Evolutionary conservation across 1,140 invertebrate species (phyloP).

Genomic region (Apis dorsata): DNA sequence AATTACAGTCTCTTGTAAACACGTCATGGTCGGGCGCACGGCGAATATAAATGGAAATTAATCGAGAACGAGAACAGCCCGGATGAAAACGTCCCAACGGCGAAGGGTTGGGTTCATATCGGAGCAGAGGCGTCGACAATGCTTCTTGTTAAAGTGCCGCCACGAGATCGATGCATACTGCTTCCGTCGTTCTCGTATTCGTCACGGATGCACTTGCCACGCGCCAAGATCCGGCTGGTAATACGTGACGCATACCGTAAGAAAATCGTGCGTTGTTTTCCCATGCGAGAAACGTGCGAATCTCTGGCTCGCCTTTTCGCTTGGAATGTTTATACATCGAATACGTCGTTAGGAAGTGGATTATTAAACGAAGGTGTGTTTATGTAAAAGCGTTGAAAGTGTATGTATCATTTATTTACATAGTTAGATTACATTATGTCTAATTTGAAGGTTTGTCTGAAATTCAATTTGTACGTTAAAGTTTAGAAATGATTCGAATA

Average conservation of each 20-base stretch:
- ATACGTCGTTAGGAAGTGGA: too few relatives aligned
- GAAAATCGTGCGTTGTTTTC: slow-evolving; percentile 1
- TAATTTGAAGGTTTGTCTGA: too few relatives aligned
- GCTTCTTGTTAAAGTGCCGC: slow-evolving; percentile 54
- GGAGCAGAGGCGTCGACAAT: slow-evolving; percentile 48
- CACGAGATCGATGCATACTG: slow-evolving; percentile 49
- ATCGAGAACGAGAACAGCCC: slow-evolving; percentile 51
- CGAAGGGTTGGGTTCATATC: slow-evolving; percentile 1
- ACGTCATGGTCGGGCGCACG: slow-evolving; percentile 36
- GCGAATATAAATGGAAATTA: slow-evolving; percentile 63
- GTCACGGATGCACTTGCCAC: slow-evolving; percentile 16
- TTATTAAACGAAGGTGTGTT: too few relatives aligned
- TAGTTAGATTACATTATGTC: too few relatives aligned
- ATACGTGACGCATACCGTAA: slow-evolving; percentile 11
- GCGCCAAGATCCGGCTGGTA: slow-evolving; percentile 20
- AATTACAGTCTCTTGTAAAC: slow-evolving; percentile 62
- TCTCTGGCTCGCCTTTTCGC: not conserved
- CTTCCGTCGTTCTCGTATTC: slow-evolving; percentile 13
- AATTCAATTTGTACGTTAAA: too few relatives aligned
- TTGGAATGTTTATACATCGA: not conserved
- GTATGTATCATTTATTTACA: too few relatives aligned
- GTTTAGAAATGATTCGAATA: too few relatives aligned
- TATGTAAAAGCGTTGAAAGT: too few relatives aligned
- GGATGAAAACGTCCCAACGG: slow-evolving; percentile 51
- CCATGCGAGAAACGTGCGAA: not conserved